Evolutionary conservation across 2,113 vertebrate species (phyloP).

Genomic region (Silurus glanis): DNA sequence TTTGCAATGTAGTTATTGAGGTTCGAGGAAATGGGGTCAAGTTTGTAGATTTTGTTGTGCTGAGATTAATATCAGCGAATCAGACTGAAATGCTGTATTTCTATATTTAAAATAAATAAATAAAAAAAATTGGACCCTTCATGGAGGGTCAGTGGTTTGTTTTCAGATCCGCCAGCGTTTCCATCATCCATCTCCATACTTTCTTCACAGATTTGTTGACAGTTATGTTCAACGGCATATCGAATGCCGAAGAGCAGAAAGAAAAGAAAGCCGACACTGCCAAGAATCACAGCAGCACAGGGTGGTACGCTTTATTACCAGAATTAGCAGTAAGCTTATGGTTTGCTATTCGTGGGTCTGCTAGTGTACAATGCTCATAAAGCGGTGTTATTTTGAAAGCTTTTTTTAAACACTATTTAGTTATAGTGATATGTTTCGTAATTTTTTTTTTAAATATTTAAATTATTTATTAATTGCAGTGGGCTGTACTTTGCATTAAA

Average conservation of each 20-base stretch:
- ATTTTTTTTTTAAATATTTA: neutral
- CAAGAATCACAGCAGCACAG: neutral
- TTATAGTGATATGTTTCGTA: neutral
- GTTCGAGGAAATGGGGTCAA: neutral
- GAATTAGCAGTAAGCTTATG: neutral
- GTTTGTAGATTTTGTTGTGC: neutral
- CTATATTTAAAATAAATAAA: no score
- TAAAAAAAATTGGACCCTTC: neutral
- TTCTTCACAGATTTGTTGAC: neutral
- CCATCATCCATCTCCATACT: neutral
- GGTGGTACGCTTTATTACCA: neutral
- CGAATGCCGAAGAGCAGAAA: neutral
- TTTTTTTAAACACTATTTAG: neutral
- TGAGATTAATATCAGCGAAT: neutral
- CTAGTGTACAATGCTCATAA: neutral
- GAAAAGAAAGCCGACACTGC: neutral
- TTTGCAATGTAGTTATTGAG: neutral
- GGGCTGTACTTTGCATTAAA: neutral
- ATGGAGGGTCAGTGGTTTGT: neutral
- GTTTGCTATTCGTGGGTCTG: neutral
- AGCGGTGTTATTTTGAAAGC: neutral
- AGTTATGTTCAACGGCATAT: neutral
- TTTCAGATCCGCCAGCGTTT: neutral
- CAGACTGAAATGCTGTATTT: neutral
- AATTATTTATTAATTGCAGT: slow-evolving; percentile 14